Percentiles rank a stretch among this genome's conserved stretches.
phyloP scores from a whole-genome alignment of 1,140 invertebrate species.

The Trichogramma pretiosum region DNA sequence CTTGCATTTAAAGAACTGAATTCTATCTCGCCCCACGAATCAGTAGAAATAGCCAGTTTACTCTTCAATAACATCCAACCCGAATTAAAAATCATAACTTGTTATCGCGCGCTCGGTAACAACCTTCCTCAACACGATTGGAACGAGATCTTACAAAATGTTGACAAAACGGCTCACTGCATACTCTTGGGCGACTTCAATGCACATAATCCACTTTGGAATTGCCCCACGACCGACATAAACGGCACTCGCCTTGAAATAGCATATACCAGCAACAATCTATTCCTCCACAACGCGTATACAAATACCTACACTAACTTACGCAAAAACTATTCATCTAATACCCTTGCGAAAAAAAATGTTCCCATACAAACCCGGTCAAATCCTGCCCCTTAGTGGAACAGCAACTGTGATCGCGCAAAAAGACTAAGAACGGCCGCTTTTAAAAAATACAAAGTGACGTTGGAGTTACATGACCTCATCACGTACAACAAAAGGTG shows the following conservation, averaged over 20 bases:
- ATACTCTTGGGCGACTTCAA: neutral
- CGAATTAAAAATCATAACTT: neutral
- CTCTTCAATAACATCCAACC: neutral
- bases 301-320: neutral
- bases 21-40: neutral
- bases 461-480: neutral
- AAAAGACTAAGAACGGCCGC: neutral
- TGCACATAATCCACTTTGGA: too few relatives aligned
- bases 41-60: neutral
- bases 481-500: neutral
- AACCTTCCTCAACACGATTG: neutral
- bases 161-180: neutral
- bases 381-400: neutral
- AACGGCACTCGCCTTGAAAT: neutral
- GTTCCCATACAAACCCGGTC: neutral
- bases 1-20: neutral
- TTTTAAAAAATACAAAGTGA: neutral
- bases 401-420: neutral
- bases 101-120: neutral
- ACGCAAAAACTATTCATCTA: neutral
- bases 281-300: neutral
- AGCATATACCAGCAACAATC: neutral
- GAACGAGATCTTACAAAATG: neutral
- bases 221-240: neutral
- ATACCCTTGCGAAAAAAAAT: neutral